Conservation (phyloP, 2,113 vertebrate species). For the Lepus europaeus region DNA sequence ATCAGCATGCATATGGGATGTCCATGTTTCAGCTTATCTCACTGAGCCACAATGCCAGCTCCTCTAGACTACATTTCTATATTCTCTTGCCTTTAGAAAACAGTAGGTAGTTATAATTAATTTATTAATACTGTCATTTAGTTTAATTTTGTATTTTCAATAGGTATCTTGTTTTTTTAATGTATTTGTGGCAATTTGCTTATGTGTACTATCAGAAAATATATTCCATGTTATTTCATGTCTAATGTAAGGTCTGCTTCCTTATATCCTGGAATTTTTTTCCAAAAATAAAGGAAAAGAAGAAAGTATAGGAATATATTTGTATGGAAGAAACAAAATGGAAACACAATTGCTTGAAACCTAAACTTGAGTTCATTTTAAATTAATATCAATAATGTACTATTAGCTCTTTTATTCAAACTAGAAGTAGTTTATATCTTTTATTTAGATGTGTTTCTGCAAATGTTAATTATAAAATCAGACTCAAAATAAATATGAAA, state of each 20-base stretch:
- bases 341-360: not conserved
- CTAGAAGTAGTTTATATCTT: constrained; percentile 46
- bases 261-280: not conserved
- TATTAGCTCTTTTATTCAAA: constrained; percentile 39
- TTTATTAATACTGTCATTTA: constrained; percentile 15
- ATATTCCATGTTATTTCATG: not conserved
- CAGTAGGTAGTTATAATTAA: constrained; percentile 17
- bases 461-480: constrained; percentile 31
- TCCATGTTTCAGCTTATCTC: too few relatives aligned
- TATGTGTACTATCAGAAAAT: constrained; percentile 14
- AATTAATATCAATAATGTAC: not conserved
- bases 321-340: not conserved
- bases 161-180: not conserved
- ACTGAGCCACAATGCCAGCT: too few relatives aligned
- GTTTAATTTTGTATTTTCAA: constrained; percentile 42
- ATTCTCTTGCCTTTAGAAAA: constrained; percentile 23
- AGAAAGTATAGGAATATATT: not conserved
- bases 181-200: constrained; percentile 30
- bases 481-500: constrained; percentile 26
- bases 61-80: not conserved
- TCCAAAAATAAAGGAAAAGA: constrained; percentile 22
- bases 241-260: constrained; percentile 4
- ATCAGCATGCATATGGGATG: too few relatives aligned
- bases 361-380: constrained; percentile 44
- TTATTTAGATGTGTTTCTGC: not conserved